Evolutionary conservation across 2,888 invertebrate species (phyloP).

Genomic region (Ochlodes sylvanus): DNA sequence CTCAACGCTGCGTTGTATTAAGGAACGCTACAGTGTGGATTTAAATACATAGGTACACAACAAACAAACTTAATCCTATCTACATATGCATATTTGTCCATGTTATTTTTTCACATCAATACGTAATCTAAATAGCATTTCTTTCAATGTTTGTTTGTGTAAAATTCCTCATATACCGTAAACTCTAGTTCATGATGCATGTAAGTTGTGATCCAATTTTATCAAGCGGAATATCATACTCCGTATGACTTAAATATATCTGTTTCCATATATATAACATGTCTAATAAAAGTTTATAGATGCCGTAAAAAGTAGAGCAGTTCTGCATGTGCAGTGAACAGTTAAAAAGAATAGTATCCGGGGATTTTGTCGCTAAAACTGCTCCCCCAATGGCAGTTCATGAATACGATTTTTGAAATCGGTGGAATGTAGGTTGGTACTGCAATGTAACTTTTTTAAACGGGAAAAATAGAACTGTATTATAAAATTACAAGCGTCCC

Average conservation of each 20-base stretch:
- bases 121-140: no score
- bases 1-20: no score
- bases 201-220: conserved; percentile 6
- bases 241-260: conserved; percentile 9
- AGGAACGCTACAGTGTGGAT: no score
- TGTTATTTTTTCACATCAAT: no score
- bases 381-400: conserved; percentile 28
- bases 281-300: conserved; percentile 35
- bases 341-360: conserved; percentile 31
- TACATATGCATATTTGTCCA: no score
- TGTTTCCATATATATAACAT: conserved; percentile 22
- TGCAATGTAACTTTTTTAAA: background rate
- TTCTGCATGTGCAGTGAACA: conserved; percentile 31
- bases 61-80: no score
- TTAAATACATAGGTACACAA: no score
- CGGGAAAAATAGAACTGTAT: background rate
- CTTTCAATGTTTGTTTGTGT: no score
- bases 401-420: conserved; percentile 35
- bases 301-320: conserved; percentile 32
- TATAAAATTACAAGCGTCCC: no score
- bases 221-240: background rate
- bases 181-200: background rate
- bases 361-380: conserved; percentile 35
- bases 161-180: no score
- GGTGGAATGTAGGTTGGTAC: conserved; percentile 4